Evolutionary conservation across 2,888 invertebrate genomes (phyloP).

Genomic region (Anthrax anthrax): DNA sequence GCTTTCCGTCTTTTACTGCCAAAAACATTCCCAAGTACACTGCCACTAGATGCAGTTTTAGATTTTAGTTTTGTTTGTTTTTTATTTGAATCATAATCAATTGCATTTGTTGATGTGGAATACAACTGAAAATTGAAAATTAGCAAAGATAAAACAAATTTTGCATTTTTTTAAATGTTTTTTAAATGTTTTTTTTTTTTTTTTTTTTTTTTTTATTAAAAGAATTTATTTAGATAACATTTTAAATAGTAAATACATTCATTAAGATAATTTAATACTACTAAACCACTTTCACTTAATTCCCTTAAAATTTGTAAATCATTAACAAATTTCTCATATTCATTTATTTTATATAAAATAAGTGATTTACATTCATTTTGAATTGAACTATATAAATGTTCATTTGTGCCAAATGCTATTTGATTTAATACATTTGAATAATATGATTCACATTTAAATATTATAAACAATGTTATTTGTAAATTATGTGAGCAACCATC

Average conservation of each 20-base stretch:
- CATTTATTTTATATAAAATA: constrained; percentile 21
- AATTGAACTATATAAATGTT: constrained; percentile 15
- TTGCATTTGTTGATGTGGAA: constrained; percentile 17
- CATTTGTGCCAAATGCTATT: constrained; percentile 27
- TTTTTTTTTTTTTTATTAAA: background rate
- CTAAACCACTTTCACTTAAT: constrained; percentile 20
- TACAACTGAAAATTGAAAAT: constrained; percentile 19
- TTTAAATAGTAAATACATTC: constrained; percentile 19
- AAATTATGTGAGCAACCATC: constrained; percentile 55
- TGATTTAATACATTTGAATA: constrained; percentile 30
- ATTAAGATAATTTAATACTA: constrained; percentile 15
- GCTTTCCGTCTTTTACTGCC: constrained; percentile 22
- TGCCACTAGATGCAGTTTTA: constrained; percentile 24
- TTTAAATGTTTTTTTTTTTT: background rate
- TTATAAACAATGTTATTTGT: constrained; percentile 25
- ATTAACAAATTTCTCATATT: constrained; percentile 19
- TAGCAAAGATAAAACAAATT: too few species aligned
- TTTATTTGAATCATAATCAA: constrained; percentile 15
- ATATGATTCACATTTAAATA: constrained; percentile 25
- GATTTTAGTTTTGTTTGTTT: constrained; percentile 22
- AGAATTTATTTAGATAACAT: constrained; percentile 13
- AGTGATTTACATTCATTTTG: constrained; percentile 17
- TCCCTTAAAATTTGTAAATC: constrained; percentile 16
- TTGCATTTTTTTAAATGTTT: too few species aligned
- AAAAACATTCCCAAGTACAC: constrained; percentile 31